These are phyloP conservation scores for Psittacula cyanocephala DNA, from an alignment of 2,113 vertebrate species.

Conservation along the genomic window DNA sequence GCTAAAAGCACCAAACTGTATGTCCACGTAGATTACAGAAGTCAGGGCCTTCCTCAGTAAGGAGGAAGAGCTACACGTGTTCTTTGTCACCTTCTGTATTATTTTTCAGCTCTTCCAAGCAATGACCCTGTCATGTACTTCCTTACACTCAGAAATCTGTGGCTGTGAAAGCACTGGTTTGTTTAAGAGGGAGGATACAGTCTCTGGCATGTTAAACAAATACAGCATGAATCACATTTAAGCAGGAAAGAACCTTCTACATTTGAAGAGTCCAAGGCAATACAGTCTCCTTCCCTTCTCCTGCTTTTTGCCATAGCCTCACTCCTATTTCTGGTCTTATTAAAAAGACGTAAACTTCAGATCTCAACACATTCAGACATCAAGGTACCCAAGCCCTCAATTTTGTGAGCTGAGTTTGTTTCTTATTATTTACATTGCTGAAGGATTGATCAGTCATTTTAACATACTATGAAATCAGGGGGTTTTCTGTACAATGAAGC, in stretches of 20 bases:
- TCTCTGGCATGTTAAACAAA: not conserved
- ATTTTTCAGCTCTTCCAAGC: not conserved
- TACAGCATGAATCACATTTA: not conserved
- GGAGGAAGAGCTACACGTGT: not conserved
- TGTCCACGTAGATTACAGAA: not conserved
- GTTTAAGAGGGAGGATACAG: not conserved
- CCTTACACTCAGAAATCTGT: not conserved
- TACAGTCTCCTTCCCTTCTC: not conserved
- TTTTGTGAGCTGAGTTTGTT: not conserved
- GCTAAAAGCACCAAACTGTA: not conserved
- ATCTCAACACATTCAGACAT: not conserved
- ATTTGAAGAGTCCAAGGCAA: not conserved
- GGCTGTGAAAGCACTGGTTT: not conserved
- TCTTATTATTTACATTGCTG: not conserved
- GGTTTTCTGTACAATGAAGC: not conserved
- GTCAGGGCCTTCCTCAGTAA: not conserved
- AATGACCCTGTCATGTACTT: not conserved
- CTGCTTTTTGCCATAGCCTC: not conserved
- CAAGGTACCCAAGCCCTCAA: not conserved
- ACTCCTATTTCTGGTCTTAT: not conserved
- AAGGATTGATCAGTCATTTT: not conserved
- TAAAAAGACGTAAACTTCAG: not conserved
- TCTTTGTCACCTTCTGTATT: not conserved
- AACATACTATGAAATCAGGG: not conserved
- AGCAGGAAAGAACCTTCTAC: not conserved